Evolutionary conservation across 2,888 invertebrate species (phyloP).

Genomic region (Eilema sororculum): DNA sequence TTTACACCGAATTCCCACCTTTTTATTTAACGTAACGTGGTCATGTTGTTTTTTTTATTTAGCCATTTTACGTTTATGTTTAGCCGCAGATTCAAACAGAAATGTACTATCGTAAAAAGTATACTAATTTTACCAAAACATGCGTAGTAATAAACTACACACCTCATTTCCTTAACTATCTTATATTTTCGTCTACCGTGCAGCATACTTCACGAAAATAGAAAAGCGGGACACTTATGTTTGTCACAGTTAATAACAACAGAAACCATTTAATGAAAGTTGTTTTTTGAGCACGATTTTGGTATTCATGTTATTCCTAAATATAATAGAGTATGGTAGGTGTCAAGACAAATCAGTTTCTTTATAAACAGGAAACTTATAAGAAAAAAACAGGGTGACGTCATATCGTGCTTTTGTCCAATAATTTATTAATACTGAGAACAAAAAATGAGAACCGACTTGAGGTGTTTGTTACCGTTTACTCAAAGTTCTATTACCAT

Average conservation of each 20-base stretch:
- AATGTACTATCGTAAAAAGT: slow-evolving; percentile 3
- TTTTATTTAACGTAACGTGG: no score
- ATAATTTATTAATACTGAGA: no score
- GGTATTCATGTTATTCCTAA: no score
- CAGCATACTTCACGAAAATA: slow-evolving; percentile 33
- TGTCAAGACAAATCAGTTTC: background rate
- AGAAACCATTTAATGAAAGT: slow-evolving; percentile 24
- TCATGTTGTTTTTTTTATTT: no score
- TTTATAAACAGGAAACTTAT: no score
- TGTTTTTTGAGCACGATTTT: slow-evolving; percentile 18
- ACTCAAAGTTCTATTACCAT: no score
- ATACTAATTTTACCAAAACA: background rate
- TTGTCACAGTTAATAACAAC: slow-evolving; percentile 36
- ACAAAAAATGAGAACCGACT: no score
- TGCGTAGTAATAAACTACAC: slow-evolving; percentile 21
- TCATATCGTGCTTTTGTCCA: no score
- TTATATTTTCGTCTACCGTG: slow-evolving; percentile 20
- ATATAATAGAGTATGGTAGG: no score
- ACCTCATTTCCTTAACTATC: slow-evolving; percentile 32
- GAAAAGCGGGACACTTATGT: slow-evolving; percentile 35
- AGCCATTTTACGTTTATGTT: background rate
- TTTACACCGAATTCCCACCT: no score
- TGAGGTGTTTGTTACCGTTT: no score
- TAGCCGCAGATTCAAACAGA: background rate
- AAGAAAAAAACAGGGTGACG: no score